Percentiles rank a stretch among this genome's conserved stretches.
These are phyloP conservation scores for Neomonachus schauinslandi DNA, from an alignment of 2,113 vertebrate genomes.

Conservation along the genomic window DNA sequence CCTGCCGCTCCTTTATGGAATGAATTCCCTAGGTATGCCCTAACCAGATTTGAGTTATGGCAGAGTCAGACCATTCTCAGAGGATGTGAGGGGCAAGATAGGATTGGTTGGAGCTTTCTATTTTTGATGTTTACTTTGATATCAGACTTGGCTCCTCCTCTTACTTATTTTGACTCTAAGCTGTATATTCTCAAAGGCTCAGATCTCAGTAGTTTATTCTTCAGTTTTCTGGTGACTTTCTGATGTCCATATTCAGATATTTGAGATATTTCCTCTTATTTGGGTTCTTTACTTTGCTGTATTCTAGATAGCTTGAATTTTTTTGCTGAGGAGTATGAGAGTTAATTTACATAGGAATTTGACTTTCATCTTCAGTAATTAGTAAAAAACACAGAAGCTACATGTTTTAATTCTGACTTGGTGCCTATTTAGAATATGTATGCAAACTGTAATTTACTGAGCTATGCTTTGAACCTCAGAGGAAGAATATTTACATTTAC, in stretches of 20 bases:
- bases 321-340: not conserved
- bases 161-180: conserved; percentile 5
- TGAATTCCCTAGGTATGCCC: not conserved
- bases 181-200: not conserved
- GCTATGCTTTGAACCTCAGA: not conserved
- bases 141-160: not conserved
- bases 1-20: not conserved
- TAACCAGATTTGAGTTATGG: conserved; percentile 2
- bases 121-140: conserved; percentile 45
- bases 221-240: not conserved
- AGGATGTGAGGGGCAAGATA: not conserved
- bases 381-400: not conserved
- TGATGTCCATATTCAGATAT: not conserved
- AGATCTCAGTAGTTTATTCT: not conserved
- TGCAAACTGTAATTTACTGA: not conserved
- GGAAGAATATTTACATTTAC: not conserved
- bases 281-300: not conserved
- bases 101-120: not conserved
- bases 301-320: not conserved
- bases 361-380: not conserved
- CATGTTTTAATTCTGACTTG: not conserved
- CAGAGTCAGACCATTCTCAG: not conserved
- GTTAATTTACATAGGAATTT: conserved; percentile 19
- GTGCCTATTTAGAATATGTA: conserved; percentile 4
- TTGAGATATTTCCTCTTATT: conserved; percentile 11